Base-by-base conservation (phyloP, 1,140 invertebrate species). In the Hycleus cichorii region DNA sequence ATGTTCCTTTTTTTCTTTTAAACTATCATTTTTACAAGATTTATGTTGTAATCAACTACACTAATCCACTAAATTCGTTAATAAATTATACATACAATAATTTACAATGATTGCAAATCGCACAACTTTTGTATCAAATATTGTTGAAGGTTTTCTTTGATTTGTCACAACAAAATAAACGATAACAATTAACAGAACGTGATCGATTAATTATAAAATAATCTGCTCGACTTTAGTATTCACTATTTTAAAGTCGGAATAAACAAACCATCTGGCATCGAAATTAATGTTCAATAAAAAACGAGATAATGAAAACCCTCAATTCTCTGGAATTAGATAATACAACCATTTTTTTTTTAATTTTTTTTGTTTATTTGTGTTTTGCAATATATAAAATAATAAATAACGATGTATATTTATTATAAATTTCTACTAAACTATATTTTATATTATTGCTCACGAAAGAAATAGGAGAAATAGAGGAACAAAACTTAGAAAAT, bases 101-200 rank as follows among this genome's bases (percentile, higher is more conserved):
- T 68, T 62, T 67, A 63, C 58, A 63, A 67, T 71, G 69, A 71
- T 71, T 71, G 69, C 69, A 71, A 62, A 63, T 70, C 67, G 67
- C 67, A 69, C 64, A 69, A 68, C 64, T 59, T 18, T 60, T 62
- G 51, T 53, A 48, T 53, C 38, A 46, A 49, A 47, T 42, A 57
- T 55, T 59, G 51, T 32, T 32, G 32, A 32, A 32, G 32, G 32
- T 32, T 32, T 32, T 32, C 32, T 43, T 47, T 43, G 18, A 18
- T 18, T 18, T 18, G 18, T 18, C 32, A 32, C 32, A 32, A 5
- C 7, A 4, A 7, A 32, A 7, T 32, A 32, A 32, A 32, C 32
- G 32, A 5, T 7, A 4, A 32, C 7, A 32, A 32, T 32, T 32
- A 18, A 18, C 18, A 18, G 2, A 18, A 18, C 18, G 18, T 18